These are phyloP conservation scores for Ameiurus melas DNA, from an alignment of 2,113 vertebrate species.

Conservation along the genomic window DNA sequence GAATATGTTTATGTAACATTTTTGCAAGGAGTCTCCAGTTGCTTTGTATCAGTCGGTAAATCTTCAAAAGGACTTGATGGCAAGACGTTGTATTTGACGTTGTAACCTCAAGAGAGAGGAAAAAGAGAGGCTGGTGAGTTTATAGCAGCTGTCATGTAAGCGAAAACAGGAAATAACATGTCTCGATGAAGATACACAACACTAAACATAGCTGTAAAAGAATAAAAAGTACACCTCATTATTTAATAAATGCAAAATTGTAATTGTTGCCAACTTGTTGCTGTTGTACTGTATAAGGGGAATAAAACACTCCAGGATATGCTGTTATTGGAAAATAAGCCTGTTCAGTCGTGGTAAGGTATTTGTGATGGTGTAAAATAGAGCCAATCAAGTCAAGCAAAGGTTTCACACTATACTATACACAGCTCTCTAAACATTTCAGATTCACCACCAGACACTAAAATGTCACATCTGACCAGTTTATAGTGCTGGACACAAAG, in stretches of 20 bases:
- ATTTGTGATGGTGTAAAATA: background rate
- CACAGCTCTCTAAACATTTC: background rate
- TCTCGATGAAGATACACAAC: background rate
- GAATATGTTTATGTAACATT: background rate
- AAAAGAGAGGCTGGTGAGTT: background rate
- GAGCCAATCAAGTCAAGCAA: conserved; percentile 15
- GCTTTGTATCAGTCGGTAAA: background rate
- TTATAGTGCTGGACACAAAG: conserved; percentile 18
- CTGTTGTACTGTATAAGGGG: background rate
- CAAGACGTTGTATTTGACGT: background rate
- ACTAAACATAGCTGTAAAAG: background rate
- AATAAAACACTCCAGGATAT: background rate
- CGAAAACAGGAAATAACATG: background rate
- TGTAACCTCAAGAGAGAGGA: background rate
- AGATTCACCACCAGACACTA: conserved; percentile 9
- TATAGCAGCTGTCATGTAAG: background rate
- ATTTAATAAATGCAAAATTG: background rate
- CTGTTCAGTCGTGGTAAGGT: background rate
- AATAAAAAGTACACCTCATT: background rate
- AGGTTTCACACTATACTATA: background rate
- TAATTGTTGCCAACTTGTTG: background rate
- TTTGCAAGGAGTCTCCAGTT: background rate
- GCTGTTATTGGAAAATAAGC: background rate
- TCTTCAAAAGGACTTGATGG: background rate
- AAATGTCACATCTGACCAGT: background rate